Evolutionary conservation across 2,797 vertebrate species (phyloP).

Genomic region (Hyperoplus immaculatus): DNA sequence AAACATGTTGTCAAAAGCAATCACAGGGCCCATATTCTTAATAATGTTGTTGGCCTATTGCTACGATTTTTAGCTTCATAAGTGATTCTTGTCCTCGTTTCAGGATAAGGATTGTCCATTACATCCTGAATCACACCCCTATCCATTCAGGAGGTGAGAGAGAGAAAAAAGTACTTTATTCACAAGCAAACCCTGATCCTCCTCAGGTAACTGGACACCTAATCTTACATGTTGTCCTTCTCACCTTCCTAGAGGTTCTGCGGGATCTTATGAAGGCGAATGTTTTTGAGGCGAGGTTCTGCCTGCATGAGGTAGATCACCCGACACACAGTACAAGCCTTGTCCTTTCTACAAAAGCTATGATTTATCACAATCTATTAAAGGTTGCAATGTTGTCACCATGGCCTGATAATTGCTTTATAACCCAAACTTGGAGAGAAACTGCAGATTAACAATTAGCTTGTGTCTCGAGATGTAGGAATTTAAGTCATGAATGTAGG

Average conservation of each 20-base stretch:
- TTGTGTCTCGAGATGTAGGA: background rate
- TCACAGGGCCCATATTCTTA: too few species aligned
- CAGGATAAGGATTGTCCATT: slow-evolving; percentile 93
- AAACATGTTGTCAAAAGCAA: slow-evolving; percentile 12
- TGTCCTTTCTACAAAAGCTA: background rate
- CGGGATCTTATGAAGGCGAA: slow-evolving; percentile 83
- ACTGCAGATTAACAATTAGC: background rate
- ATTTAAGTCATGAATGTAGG: background rate
- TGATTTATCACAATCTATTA: background rate
- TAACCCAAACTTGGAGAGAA: background rate
- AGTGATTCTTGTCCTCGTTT: slow-evolving; percentile 60
- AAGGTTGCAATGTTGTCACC: background rate
- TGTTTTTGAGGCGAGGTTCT: slow-evolving; percentile 90
- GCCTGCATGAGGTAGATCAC: slow-evolving; percentile 90
- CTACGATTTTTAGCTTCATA: background rate
- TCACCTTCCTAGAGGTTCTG: slow-evolving; percentile 82
- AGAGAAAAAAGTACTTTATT: slow-evolving; percentile 28
- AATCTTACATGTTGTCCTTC: slow-evolving; percentile 7
- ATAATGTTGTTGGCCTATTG: background rate
- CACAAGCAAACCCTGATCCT: background rate
- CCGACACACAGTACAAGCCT: background rate
- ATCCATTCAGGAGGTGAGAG: slow-evolving; percentile 79
- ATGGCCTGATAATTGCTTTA: background rate
- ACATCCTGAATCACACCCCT: slow-evolving; percentile 85
- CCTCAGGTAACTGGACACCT: background rate